Evolutionary conservation across 2,113 vertebrate species (phyloP).

Genomic region (Girardinichthys multiradiatus): DNA sequence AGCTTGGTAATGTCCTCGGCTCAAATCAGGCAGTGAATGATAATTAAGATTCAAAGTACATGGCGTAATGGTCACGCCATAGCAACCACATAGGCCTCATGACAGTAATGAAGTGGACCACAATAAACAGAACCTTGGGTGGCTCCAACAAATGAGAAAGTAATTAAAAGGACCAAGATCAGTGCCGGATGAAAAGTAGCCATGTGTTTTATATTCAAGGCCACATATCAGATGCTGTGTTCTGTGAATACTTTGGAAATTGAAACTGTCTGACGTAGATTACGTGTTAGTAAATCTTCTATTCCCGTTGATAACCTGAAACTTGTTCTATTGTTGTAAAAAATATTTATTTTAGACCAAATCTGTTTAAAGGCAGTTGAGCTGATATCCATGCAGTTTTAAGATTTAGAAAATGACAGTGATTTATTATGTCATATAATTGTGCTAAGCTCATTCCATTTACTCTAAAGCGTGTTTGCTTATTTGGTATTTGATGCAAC

Average conservation of each 20-base stretch:
- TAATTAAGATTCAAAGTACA: conserved; percentile 76
- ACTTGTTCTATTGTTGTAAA: neutral
- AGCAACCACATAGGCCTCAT: conserved; percentile 66
- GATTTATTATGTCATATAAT: too few relatives aligned
- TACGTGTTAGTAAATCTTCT: conserved; percentile 4
- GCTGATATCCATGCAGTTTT: too few relatives aligned
- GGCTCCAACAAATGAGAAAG: conserved; percentile 68
- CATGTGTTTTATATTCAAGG: conserved; percentile 59
- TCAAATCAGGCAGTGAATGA: conserved; percentile 44
- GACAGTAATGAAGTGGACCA: conserved; percentile 68
- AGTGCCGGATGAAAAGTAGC: conserved; percentile 34
- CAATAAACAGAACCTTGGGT: conserved; percentile 73
- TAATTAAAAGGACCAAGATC: conserved; percentile 68
- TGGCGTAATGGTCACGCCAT: conserved; percentile 65
- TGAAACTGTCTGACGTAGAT: conserved; percentile 3
- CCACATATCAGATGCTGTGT: conserved; percentile 34
- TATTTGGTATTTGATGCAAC: too few relatives aligned
- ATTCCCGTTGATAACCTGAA: neutral
- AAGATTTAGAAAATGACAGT: too few relatives aligned
- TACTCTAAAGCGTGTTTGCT: too few relatives aligned
- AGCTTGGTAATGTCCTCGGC: conserved; percentile 26
- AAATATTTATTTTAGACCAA: too few relatives aligned
- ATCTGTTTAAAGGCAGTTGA: too few relatives aligned
- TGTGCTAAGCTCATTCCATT: too few relatives aligned
- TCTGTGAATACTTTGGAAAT: conserved; percentile 29